Base-by-base conservation (phyloP, 2,797 vertebrate genomes). In the Acanthiza pusilla region DNA sequence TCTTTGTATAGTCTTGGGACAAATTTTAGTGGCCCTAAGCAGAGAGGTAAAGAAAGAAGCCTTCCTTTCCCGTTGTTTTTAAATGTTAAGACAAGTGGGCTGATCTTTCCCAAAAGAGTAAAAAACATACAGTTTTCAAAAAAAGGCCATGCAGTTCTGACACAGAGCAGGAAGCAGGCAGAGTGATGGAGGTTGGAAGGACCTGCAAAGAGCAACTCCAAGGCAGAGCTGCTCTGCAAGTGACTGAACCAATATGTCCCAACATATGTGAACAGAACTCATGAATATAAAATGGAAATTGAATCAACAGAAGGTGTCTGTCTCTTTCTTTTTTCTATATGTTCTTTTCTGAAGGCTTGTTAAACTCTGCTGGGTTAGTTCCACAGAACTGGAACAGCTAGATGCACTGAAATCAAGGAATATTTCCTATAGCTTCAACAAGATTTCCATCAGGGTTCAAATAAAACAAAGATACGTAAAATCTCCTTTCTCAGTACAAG, bases 71-170 rank as follows among this genome's bases (percentile, higher is more conserved):
- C 7, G 16, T 14, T 45, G 19, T 75, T 75, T 62, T 45, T 23
- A 47, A 45, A 12, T 29, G 4, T 25, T 40, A 30, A 62, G 26
- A 62, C 30, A 73, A 71, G 21, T 5, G 4, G 0, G 0, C 7
- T 42, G 14, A 32, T 74, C 42, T 67, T 74, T 25, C 2, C 29
- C 2, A 13, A 67, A 88, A 63, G 11, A 5, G 2, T 50, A 34
- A 55, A 62, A 47, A 48, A 16, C 2, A 32, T 16, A 18, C 7
- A 36, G 2, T 11, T 23, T 13, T 16, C 57, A 36, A 51, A 65
- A 63, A 23, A 23, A 12, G 38, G 6, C 21, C 6, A 1, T 1
- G 0, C 3, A 6, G 5, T 43, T 77, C 61, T 38, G 20, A 83
- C 17, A 55, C 2, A 2, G 2, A 70, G 10, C 11, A 32, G 57